Evolutionary conservation across 2,113 vertebrate species (phyloP), one percentile per base, ranked within the genome.

Genomic region (Colaptes auratus): DNA sequence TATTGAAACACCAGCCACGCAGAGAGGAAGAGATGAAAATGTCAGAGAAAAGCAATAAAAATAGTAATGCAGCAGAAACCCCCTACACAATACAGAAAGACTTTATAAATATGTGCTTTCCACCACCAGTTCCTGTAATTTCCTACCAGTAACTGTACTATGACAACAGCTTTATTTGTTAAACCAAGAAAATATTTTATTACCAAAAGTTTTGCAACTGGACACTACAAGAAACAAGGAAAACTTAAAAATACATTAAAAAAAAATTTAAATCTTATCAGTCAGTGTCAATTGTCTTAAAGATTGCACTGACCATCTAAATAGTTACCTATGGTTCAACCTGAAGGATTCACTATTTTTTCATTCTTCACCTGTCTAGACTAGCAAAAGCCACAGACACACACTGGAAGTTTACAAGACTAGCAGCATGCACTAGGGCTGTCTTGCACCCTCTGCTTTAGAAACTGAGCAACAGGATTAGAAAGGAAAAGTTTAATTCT

Each of bases 381-480:
- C 24, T 31, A 89, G 69, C 15, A 79, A 67, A 13, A 95, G 63
- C 28, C 55, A 65, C 66, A 89, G 31, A 39, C 61, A 89, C 89
- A 87, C 60, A 46, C 23, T 66, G 50, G 10, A 48, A 72, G 11
- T n/a, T 84, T 44, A 74, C 33, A 78, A 76, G 25, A 52, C 18
- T 12, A 71, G 46, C 19, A 86, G 58, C 95, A 96, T 96, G 95
- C 94, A 95, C 35, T 81, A 93, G 21, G 28, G 10, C 35, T 86
- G 63, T 46, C 69, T 42, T 83, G 13, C 31, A 92, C 56, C 44
- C 33, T 90, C 66, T 56, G 36, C 59, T 83, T 79, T 30, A 89
- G 72, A 95, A 92, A 78, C 33, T 16, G n/a, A 86, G 75, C 16
- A 84, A 79, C 36, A 93, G 24, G 55, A 73, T 69, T 52, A 70